These are phyloP conservation scores for Spicauda simplicius DNA, from an alignment of 2,888 invertebrate genomes.

Conservation along the genomic window DNA sequence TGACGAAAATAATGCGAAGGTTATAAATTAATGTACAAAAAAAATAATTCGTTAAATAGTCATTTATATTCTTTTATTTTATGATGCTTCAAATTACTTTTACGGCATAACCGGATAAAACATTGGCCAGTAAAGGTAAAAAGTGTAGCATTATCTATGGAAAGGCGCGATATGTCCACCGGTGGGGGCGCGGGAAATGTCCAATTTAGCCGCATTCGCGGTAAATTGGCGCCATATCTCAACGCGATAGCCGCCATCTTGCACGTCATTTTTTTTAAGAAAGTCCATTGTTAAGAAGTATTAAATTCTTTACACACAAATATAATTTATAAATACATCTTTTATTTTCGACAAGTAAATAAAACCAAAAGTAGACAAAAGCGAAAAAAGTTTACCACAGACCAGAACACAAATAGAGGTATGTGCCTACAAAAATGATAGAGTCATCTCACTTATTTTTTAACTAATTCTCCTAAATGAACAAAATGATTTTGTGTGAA, in stretches of 20 bases:
- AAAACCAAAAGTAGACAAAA: too few species aligned
- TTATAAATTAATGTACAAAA: too few species aligned
- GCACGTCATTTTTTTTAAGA: slow-evolving; percentile 41
- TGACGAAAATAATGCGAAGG: too few species aligned
- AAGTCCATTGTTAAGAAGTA: slow-evolving; percentile 8
- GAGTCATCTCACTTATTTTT: too few species aligned
- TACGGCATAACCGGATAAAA: slow-evolving; percentile 6
- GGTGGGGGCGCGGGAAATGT: slow-evolving; percentile 72
- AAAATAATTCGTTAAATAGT: too few species aligned
- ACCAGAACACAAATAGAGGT: too few species aligned
- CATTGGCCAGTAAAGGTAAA: not conserved
- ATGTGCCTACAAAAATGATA: too few species aligned
- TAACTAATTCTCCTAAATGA: too few species aligned
- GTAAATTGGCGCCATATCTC: slow-evolving; percentile 81
- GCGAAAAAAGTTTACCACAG: too few species aligned
- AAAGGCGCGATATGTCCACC: slow-evolving; percentile 25
- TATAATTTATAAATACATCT: too few species aligned
- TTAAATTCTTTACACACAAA: not conserved
- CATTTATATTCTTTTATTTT: not conserved
- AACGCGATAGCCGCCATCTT: slow-evolving; percentile 69
- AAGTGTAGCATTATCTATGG: slow-evolving; percentile 48
- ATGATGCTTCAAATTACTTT: not conserved
- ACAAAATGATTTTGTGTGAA: too few species aligned
- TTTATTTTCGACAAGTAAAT: too few species aligned
- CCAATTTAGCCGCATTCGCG: slow-evolving; percentile 79